These are phyloP conservation scores for Leucoraja ocellata DNA, from an alignment of 2,797 vertebrate genomes.

Conservation along the genomic window DNA sequence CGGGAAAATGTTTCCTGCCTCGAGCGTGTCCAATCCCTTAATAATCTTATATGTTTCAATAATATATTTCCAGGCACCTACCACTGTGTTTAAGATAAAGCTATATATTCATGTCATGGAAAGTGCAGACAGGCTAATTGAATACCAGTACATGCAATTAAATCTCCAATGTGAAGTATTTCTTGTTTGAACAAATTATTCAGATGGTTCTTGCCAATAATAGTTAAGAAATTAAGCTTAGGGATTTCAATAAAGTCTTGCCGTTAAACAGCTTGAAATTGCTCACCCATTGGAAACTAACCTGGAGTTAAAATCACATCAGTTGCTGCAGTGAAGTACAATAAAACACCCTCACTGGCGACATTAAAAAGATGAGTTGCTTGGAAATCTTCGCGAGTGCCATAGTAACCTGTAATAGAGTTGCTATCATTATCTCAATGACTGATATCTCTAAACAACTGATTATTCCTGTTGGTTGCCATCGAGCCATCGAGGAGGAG, in stretches of 20 bases:
- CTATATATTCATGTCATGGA: too few species aligned
- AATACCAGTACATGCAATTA: too few species aligned
- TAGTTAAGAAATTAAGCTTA: not conserved
- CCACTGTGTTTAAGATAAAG: too few species aligned
- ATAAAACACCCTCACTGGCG: not conserved
- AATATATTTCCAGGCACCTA: too few species aligned
- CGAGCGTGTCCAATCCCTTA: too few species aligned
- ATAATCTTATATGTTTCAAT: too few species aligned
- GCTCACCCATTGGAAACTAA: not conserved
- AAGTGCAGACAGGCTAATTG: too few species aligned
- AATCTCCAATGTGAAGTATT: too few species aligned
- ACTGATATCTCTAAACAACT: slow-evolving; percentile 1
- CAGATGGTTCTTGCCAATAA: not conserved
- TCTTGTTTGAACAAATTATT: too few species aligned
- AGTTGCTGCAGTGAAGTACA: not conserved
- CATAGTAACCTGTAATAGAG: not conserved
- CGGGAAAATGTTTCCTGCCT: too few species aligned
- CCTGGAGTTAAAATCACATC: not conserved
- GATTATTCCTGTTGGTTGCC: not conserved
- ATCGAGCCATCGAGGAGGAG: not conserved
- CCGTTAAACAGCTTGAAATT: not conserved
- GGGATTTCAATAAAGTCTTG: not conserved
- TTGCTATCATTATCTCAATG: not conserved
- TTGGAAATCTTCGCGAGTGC: not conserved
- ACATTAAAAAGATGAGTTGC: not conserved